These are phyloP conservation scores for Coracopsis vasa DNA, from an alignment of 2,113 vertebrate genomes.

Conservation along the genomic window DNA sequence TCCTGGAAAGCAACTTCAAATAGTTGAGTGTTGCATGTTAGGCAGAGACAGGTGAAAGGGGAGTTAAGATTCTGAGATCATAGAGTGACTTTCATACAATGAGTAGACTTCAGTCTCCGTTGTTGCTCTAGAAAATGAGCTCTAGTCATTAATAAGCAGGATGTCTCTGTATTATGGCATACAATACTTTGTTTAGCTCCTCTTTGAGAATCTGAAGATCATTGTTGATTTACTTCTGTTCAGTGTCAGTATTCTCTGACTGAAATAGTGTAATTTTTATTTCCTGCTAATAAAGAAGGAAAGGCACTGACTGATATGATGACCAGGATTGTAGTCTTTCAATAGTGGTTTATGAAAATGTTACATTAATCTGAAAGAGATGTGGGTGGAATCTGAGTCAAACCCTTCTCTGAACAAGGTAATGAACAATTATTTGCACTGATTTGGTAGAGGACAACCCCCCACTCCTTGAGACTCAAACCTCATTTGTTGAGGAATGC, in stretches of 20 bases:
- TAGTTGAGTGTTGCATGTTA: not conserved
- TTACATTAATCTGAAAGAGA: not conserved
- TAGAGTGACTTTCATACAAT: not conserved
- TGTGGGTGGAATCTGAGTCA: not conserved
- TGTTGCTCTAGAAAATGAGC: not conserved
- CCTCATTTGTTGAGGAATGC: not conserved
- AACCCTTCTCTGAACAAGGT: not conserved
- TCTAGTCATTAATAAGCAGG: not conserved
- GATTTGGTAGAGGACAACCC: not conserved
- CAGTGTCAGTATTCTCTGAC: not conserved
- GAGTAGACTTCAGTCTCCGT: not conserved
- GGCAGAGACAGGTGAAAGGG: not conserved
- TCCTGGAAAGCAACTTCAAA: not conserved
- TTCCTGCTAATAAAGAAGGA: not conserved
- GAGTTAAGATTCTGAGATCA: not conserved
- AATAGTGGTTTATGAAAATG: not conserved
- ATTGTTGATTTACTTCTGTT: not conserved
- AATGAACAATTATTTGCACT: not conserved
- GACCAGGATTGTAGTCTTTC: not conserved
- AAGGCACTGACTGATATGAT: not conserved
- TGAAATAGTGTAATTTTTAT: not conserved
- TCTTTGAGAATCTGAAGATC: not conserved
- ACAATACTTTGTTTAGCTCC: not conserved
- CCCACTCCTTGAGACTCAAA: not conserved
- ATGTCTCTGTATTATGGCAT: not conserved